Evolutionary conservation across 2,113 vertebrate genomes (phyloP).

Genomic region (Odontesthes bonariensis): DNA sequence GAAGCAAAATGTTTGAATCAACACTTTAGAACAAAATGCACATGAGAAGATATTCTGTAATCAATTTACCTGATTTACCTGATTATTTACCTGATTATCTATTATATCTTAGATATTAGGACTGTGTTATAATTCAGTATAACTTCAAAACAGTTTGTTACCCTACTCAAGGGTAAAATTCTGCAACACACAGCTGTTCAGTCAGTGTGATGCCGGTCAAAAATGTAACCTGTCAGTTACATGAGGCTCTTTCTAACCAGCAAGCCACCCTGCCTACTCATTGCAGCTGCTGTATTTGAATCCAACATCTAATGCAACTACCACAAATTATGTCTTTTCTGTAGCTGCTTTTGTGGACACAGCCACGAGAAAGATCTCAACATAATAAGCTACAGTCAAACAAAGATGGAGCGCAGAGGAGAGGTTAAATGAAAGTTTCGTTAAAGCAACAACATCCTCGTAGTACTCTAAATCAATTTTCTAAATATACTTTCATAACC

Average conservation of each 20-base stretch:
- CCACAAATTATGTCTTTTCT: slow-evolving; percentile 1
- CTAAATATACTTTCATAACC: neutral
- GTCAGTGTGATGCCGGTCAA: slow-evolving; percentile 33
- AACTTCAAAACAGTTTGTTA: slow-evolving; percentile 27
- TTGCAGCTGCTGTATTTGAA: slow-evolving; percentile 25
- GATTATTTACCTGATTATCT: neutral
- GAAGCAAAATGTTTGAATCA: slow-evolving; percentile 62
- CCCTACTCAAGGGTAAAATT: slow-evolving; percentile 55
- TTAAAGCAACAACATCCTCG: too few species aligned
- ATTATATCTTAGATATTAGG: neutral
- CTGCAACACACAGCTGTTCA: slow-evolving; percentile 51
- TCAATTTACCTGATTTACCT: slow-evolving; percentile 8
- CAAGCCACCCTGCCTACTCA: slow-evolving; percentile 36
- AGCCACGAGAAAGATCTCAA: slow-evolving; percentile 14
- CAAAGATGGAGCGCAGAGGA: neutral
- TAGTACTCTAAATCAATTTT: neutral
- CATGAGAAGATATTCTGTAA: slow-evolving; percentile 3
- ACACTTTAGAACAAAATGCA: slow-evolving; percentile 57
- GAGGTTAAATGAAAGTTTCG: slow-evolving; percentile 1
- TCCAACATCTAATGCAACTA: slow-evolving; percentile 44
- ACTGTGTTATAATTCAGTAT: neutral
- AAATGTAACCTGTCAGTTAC: slow-evolving; percentile 45
- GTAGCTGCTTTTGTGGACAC: slow-evolving; percentile 11
- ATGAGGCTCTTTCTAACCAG: slow-evolving; percentile 47
- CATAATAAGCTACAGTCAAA: slow-evolving; percentile 15